Percentiles rank a stretch among this genome's conserved stretches.
Conservation (phyloP, 2,797 vertebrate genomes). For the Mallotus villosus region DNA sequence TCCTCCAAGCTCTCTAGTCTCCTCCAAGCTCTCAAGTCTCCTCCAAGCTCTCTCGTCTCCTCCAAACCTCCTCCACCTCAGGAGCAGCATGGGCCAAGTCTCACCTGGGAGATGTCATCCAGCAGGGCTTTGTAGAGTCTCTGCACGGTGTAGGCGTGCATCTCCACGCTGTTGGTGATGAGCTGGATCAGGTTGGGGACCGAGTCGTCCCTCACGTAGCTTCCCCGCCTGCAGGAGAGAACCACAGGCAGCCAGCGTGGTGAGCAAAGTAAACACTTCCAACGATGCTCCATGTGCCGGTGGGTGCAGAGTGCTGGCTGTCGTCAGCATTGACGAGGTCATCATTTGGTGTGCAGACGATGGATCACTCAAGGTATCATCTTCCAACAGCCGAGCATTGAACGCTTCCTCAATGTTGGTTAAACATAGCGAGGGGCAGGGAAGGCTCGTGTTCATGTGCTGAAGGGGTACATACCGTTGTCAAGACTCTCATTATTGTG, state of each 20-base stretch:
- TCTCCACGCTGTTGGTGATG: conserved; percentile 98
- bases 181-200: conserved; percentile 99
- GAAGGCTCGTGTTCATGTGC: neutral
- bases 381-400: conserved; percentile 25
- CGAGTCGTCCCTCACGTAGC: conserved; percentile 97
- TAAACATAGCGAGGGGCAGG: conserved; percentile 10
- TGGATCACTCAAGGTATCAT: conserved; percentile 26
- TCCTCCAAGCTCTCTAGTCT: no score
- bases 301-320: neutral
- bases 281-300: no score
- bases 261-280: neutral
- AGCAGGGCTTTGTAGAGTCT: conserved; percentile 98
- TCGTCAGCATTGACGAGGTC: conserved; percentile 21
- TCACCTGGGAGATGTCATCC: conserved; percentile 97
- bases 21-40: no score
- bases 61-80: neutral
- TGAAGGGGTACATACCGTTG: conserved; percentile 79
- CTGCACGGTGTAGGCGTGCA: conserved; percentile 98
- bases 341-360: conserved; percentile 25
- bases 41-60: no score
- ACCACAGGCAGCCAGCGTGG: neutral
- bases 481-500: conserved; percentile 98
- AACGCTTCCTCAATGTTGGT: neutral
- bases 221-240: conserved; percentile 88
- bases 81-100: neutral